Evolutionary conservation across 2,888 invertebrate genomes (phyloP), one percentile per base, ranked within the genome.

Genomic region (Aphrophora alni): DNA sequence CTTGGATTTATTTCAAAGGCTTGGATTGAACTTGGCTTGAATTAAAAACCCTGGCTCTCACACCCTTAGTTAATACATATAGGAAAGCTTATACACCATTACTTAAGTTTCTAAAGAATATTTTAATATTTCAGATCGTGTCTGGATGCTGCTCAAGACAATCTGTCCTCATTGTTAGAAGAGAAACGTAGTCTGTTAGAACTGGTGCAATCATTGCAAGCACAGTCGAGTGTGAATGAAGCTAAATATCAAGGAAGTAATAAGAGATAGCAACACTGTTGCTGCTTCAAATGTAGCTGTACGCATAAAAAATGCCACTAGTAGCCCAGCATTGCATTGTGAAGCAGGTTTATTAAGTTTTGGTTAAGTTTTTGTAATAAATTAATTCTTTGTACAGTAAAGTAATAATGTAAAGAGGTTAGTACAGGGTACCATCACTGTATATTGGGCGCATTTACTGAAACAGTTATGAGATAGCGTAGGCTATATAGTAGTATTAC

Each of bases 181-280:
- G 95, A 96, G 86, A 96, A 95, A 86, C 92, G 92, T 84, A 91
- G 92, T 74, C 89, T 96, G 75, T 87, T 95, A 83, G 94, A 95
- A 82, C 92, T 93, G 59, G 90, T 95, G 83, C 91, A 92, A 59
- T 89, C 91, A 27, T 88, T 95, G 83, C 94, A 94, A 89, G 93
- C 89, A 83, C 90, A 90, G 83, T 84, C 84, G 74, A 82, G 83
- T 72, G 89, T 90, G 80, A 84, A 84, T 75, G 89, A 85, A 71
- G 81, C 80, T 38, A 85, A 82, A 75, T 82, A 81, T 72, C 84
- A 83, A 75, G 79, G 80, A 44, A 83, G 84, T 26, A 81, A 83
- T 74, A 86, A 86, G 83, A 86, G 90, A 84, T 91, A 91, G 84
- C 91, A 91, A 89, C 91, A 90, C 86, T 89, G 89, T 87, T 88